phyloP scores from a whole-genome alignment of 2,888 invertebrate genomes.

The Icerya purchasi region DNA sequence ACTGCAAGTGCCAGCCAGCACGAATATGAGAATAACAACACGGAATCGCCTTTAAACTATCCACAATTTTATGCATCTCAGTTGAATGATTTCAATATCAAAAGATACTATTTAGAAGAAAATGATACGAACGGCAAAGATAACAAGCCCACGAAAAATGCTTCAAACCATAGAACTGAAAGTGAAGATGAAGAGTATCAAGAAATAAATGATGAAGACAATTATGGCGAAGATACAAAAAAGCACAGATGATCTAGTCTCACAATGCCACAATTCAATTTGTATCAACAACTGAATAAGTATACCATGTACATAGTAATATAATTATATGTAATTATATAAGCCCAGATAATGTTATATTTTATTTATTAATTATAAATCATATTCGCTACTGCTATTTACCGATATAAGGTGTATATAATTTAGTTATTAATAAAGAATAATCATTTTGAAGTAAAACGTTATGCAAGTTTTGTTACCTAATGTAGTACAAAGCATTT shows the following conservation, averaged over 20 bases:
- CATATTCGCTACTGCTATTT: too few relatives aligned
- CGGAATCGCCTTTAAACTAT: constrained; percentile 3
- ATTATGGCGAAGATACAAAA: background rate
- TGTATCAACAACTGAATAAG: too few relatives aligned
- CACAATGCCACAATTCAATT: background rate
- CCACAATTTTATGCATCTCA: constrained; percentile 10
- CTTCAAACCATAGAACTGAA: background rate
- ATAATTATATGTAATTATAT: too few relatives aligned
- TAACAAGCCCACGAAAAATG: background rate
- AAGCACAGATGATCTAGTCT: background rate
- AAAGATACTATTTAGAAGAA: constrained; percentile 5
- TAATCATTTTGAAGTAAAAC: too few relatives aligned
- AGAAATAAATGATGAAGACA: background rate
- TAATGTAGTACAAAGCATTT: too few relatives aligned
- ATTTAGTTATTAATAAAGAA: too few relatives aligned
- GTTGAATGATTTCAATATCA: constrained; percentile 9
- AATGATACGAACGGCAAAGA: background rate
- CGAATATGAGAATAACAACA: background rate
- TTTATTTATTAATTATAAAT: too few relatives aligned
- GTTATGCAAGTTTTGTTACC: too few relatives aligned
- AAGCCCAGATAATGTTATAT: too few relatives aligned
- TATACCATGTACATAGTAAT: too few relatives aligned
- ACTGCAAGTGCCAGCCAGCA: background rate
- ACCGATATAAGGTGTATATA: too few relatives aligned
- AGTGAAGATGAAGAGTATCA: background rate